A percentile compares a stretch with the other conserved stretches of the same genome.
phyloP scores from a whole-genome alignment of 1,140 invertebrate species.

The Drosophila repleta region DNA sequence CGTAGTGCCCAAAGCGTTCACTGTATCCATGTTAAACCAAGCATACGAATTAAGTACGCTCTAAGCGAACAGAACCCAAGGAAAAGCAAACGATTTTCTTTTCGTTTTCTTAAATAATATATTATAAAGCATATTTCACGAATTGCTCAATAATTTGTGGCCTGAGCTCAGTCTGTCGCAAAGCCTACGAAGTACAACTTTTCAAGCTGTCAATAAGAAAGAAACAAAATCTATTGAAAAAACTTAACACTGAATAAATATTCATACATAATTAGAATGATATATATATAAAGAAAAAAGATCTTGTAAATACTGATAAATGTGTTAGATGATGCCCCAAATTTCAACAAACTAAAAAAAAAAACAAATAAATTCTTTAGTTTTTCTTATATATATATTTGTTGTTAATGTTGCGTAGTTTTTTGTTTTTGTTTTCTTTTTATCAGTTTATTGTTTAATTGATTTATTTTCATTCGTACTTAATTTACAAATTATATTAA shows the following conservation, averaged over 20 bases:
- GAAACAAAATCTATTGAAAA: background rate
- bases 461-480: conserved; percentile 57
- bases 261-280: conserved; percentile 22
- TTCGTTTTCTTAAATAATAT: background rate
- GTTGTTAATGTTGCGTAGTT: conserved; percentile 58
- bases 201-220: conserved; percentile 40
- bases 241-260: conserved; percentile 31
- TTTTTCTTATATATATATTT: conserved; percentile 54
- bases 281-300: conserved; percentile 31
- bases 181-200: conserved; percentile 38
- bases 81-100: conserved; percentile 4
- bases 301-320: conserved; percentile 68
- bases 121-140: background rate
- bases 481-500: conserved; percentile 65
- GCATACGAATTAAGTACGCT: conserved; percentile 62
- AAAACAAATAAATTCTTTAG: conserved; percentile 19
- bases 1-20: conserved; percentile 80
- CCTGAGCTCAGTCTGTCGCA: conserved; percentile 9
- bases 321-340: conserved; percentile 29
- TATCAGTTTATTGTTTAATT: conserved; percentile 61
- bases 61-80: conserved; percentile 47
- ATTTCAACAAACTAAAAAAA: conserved; percentile 12
- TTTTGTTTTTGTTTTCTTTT: conserved; percentile 67
- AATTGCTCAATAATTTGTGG: background rate
- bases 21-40: conserved; percentile 73